Evolutionary conservation across 2,113 vertebrate species (phyloP), one percentile per base, ranked within the genome.

Genomic region (Oceanites oceanicus): DNA sequence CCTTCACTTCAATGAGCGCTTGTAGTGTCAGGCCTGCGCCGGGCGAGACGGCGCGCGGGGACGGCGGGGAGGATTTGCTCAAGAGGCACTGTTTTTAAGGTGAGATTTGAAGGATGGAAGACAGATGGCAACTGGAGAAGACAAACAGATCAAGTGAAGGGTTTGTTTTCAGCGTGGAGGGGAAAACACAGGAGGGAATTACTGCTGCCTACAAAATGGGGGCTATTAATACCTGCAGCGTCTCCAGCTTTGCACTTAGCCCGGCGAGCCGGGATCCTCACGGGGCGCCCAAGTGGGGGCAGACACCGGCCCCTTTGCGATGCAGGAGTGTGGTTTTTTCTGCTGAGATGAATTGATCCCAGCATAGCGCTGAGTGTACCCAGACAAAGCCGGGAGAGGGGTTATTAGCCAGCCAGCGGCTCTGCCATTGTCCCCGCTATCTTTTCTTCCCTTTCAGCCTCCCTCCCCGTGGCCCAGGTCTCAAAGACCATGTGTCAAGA

Each of bases 121-220:
- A 96, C 96, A 97, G 96, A 96, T 95, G 96, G 96, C 96, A 92
- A 93, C 85, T 15, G 90, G 95, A 93, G 93, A 96, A 90, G 92
- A 95, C 96, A 90, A 86, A 94, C 32, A n/a, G 92, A 96, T 90
- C 67, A 63, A 97, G 93, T 45, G 92, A 86, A 96, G 94, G 90
- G 93, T 74, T 96, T 96, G 94, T 96, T 95, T 96, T 94, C 93
- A 55, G 90, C 65, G 3, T n/a, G 82, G 59, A 92, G 71, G 85
- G 88, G 92, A 61, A 88, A 93, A 84, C 52, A 29, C 68, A 17
- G 56, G 5, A 26, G 91, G 56, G 83, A 89, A 81, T 95, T 72
- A 71, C 40, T 36, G 80, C 77, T 13, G 86, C 38, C 76, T 75
- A 2, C 76, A 91, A 67, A 91, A 74, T 5, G 72, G 91, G 95